phyloP scores from a whole-genome alignment of 2,888 invertebrate genomes.

The Nineta flava region DNA sequence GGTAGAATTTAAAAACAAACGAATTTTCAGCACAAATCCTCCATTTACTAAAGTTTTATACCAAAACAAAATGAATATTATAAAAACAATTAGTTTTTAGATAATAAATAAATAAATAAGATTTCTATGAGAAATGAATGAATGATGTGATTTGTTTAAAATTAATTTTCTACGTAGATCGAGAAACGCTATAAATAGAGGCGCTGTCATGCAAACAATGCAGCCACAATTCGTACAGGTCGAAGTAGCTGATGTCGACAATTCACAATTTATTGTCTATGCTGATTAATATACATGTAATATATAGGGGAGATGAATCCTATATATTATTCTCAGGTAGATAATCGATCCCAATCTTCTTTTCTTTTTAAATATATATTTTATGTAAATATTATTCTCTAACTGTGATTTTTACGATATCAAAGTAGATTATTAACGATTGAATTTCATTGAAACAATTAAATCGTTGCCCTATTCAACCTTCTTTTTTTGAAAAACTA shows the following conservation, averaged over 20 bases:
- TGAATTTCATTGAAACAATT: too few species aligned
- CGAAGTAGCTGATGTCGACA: slow-evolving; percentile 55
- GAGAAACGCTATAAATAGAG: slow-evolving; percentile 40
- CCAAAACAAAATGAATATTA: too few species aligned
- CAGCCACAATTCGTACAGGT: slow-evolving; percentile 55
- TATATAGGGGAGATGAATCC: neutral
- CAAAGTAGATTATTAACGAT: too few species aligned
- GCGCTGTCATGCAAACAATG: slow-evolving; percentile 38
- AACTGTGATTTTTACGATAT: too few species aligned
- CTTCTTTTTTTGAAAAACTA: too few species aligned
- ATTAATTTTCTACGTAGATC: slow-evolving; percentile 26
- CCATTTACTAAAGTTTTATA: neutral
- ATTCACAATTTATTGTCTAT: slow-evolving; percentile 73
- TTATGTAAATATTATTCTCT: too few species aligned
- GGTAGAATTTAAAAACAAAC: too few species aligned
- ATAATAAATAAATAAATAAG: too few species aligned
- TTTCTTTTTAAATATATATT: neutral
- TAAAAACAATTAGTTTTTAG: too few species aligned
- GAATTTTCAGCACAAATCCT: neutral
- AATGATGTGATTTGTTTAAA: neutral
- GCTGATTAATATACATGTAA: slow-evolving; percentile 48
- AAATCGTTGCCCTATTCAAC: too few species aligned
- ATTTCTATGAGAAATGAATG: neutral
- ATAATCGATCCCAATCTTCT: neutral
- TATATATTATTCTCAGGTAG: neutral